Conservation (phyloP, 2,113 vertebrate species). For the Macquaria australasica region DNA sequence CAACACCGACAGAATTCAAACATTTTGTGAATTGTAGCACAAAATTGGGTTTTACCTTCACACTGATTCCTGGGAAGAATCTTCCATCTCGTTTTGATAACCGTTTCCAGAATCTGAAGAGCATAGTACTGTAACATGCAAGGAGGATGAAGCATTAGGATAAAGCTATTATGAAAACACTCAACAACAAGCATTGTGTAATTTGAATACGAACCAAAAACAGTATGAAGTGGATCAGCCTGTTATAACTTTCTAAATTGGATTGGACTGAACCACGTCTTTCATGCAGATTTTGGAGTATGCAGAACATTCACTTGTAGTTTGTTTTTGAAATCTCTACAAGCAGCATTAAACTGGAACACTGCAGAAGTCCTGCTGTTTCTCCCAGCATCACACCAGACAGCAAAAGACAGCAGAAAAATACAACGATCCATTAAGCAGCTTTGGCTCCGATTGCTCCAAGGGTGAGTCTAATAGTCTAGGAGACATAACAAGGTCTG, state of each 20-base stretch:
- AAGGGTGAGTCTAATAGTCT: slow-evolving; percentile 15
- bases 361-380: slow-evolving; percentile 91
- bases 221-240: slow-evolving; percentile 76
- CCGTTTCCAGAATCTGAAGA: slow-evolving; percentile 99
- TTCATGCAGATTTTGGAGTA: slow-evolving; percentile 79
- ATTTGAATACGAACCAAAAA: slow-evolving; percentile 70
- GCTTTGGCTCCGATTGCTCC: slow-evolving; percentile 52
- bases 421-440: slow-evolving; percentile 51
- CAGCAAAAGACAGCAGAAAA: slow-evolving; percentile 78
- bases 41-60: slow-evolving; percentile 89
- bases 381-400: slow-evolving; percentile 94
- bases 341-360: slow-evolving; percentile 71
- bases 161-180: slow-evolving; percentile 7
- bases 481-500: slow-evolving; percentile 25
- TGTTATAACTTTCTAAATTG: slow-evolving; percentile 66
- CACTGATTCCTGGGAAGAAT: slow-evolving; percentile 99
- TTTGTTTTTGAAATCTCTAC: slow-evolving; percentile 67
- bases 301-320: slow-evolving; percentile 51
- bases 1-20: slow-evolving; percentile 10
- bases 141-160: slow-evolving; percentile 77
- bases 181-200: slow-evolving; percentile 65
- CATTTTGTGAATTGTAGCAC: not conserved
- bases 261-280: slow-evolving; percentile 85
- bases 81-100: slow-evolving; percentile 99
- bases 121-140: slow-evolving; percentile 99